Base-by-base conservation (phyloP, 2,113 vertebrate species). In the Irena cyanogastra region DNA sequence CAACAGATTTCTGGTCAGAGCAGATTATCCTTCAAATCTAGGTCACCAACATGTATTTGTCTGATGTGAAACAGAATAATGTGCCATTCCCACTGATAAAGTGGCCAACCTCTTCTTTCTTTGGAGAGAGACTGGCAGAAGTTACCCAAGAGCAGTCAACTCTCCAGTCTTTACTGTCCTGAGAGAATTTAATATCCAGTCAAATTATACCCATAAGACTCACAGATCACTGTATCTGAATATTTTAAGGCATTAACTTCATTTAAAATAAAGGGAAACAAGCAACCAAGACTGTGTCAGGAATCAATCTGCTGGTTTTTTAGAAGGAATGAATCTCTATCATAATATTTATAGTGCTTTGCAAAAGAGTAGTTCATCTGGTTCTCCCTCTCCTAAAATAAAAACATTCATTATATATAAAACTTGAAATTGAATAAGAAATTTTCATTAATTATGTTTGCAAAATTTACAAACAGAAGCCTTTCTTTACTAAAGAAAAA, bases 1-100 rank as follows among this genome's bases (percentile, higher is more conserved):
- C 3, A 6, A 69, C 35, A 78, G 86, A 90, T 75, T 92, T 86
- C 64, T 91, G 79, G 42, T 83, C 75, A 85, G 75, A 95, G 78
- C 16, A 87, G 90, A 90, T 95, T 88, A 93, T 88, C 82, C 26
- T 71, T 77, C 85, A 88, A 70, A 94, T 90, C 59, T 77, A 90
- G 85, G 85, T 94, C 79, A 88, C 87, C 68, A 80, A 44, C 16
- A 37, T 44, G 4, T 30, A 27, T 70, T 74, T 69, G 28, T 64
- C 47, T 90, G 63, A 69, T 70, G 31, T 44, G 77, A 81, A 90
- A n/a, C 66, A 95, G 74, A 52, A 47, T 61, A 68, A 75, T 49
- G 19, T 70, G 47, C 47, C 6, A 2, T 78, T 93, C n/a, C 28
- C 44, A 17, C 37, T 53, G 85, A 71, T 42, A 70, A 56, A 77